Evolutionary conservation across 2,797 vertebrate genomes (phyloP), one percentile per base, ranked within the genome.

Genomic region (Synanceia verrucosa): DNA sequence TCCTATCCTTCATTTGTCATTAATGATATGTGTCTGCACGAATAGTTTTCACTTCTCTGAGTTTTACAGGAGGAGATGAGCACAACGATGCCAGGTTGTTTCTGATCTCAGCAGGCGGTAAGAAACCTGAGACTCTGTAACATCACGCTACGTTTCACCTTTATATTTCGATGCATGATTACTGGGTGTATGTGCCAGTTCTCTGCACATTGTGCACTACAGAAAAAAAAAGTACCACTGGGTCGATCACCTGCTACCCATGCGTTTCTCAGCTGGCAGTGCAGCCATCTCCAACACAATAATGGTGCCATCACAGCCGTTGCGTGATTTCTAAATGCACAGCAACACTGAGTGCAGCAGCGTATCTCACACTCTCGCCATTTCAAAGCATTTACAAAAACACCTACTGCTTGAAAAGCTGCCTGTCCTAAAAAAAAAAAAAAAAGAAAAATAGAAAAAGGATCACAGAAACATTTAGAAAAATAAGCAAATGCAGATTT

Each of bases 1-100:
- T 53, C 36, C 63, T 36, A 67, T 75, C 67, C 59, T 69, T 83
- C 70, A 52, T 73, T 83, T 66, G 64, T 79, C 67, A 69, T 70
- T 34, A 64, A 34, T 10, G 47, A 65, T 47, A 43, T 24, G 31
- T 6, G 37, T 57, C 55, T 24, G 18, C 18, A 24, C 14, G 1
- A 1, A 36, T 16, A 13, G 29, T 21, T 23, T 63, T 59, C 52
- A 21, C 57, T 47, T 51, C 65, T 48, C 58, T 11, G n/a, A 70
- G 51, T 21, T 33, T 63, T 62, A 23, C 62, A 9, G 46, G 57
- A 66, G 34, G 59, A 72, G 29, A 26, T 31, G 48, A 68, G 69
- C 63, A 6, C n/a, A 21, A 43, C 66, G 67, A 37, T 47, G 39
- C 46, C 57, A 46, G 29, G 55, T 63, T 69, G 61, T 63, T 60